Evolutionary conservation across 2,797 vertebrate species (phyloP), one percentile per base, ranked within the genome.

Genomic region (Epinephelus coioides): DNA sequence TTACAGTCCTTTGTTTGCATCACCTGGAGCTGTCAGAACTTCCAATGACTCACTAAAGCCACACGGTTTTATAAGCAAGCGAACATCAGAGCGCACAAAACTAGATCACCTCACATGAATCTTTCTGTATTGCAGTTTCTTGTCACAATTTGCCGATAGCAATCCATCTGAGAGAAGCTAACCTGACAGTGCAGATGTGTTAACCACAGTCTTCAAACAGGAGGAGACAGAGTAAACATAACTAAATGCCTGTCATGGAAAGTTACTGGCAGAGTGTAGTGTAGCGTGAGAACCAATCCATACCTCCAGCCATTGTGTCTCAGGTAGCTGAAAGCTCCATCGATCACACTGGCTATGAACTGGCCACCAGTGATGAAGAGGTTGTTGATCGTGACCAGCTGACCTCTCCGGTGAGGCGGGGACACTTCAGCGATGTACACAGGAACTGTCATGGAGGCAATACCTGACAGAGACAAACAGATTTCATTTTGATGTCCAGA

Each of bases 301-400:
- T 80, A 99, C 98, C 98, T 98, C 98, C 98, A 99, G 83, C 98
- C 97, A 0, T 96, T 94, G 46, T 92, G 96, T 0, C 86, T 91
- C 83, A 98, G 89, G 90, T 98, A 99, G 93, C 98, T 99, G 93
- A 99, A 99, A 56, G 94, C 95, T 53, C 98, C 98, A 3, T 99
- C 98, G 0, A 99, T 78, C 1, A 99, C 86, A 0, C 97, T 98
- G 81, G 98, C 98, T 54, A 97, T 95, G 65, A 99, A 98, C 94
- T 99, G 98, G 46, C 98, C 98, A 4, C 97, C 97, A 0, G 98
- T 99, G 95, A 99, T 97, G 90, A 99, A 99, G 51, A 99, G 96
- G 2, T 96, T 95, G 85, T 99, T 99, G 55, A 98, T 86, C 38
- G 98, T 99, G 87, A 99, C 98, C 82, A 99, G 93, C 90, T 97